Base-by-base conservation (phyloP, 1,140 invertebrate genomes). In the Maconellicoccus hirsutus region DNA sequence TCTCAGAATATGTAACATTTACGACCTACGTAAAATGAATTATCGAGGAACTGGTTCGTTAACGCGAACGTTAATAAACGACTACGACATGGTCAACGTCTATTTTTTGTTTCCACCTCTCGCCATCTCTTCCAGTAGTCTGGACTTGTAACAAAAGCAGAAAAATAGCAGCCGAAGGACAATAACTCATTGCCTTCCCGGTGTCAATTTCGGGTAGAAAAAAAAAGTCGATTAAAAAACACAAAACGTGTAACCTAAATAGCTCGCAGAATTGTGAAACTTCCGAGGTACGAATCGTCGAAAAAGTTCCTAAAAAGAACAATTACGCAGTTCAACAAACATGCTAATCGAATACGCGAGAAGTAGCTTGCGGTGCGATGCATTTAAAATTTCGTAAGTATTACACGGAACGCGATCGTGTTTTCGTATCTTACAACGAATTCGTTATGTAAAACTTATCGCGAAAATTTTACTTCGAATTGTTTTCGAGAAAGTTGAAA, bases 241-340 rank as follows among this genome's bases (percentile, higher is more conserved):
- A 52, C n/a, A 16, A 16, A 33, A 52, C n/a, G n/a, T 19, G 42
- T 52, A 52, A 52, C 42, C 42, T 16, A 52, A 14, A 52, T 52
- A 8, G 2, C n/a, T 16, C 42, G 42, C 42, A 16, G 6, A 16
- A 52, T 8, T 16, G 12, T 19, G 42, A 52, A 52, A 52, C 3
- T 52, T 52, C 10, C 42, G 42, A 52, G 42, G 42, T 52, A 16
- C 29, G 29, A 33, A 33, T 33, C 29, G 29, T 52, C 42, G 4
- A 52, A 52, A 52, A 52, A 19, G 3, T 16, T 52, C n/a, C n/a
- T 19, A 52, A 33, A 33, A 33, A 33, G 29, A 33, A 52, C 42
- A 52, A 52, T 52, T 52, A 52, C n/a, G 42, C 42, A 52, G 42
- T 52, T 52, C 42, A 52, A 52, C 42, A 52, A 52, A 52, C 42